Percentiles rank a stretch among this genome's conserved stretches.
phyloP scores from a whole-genome alignment of 2,888 invertebrate species.

The Mythimna lalbum region DNA sequence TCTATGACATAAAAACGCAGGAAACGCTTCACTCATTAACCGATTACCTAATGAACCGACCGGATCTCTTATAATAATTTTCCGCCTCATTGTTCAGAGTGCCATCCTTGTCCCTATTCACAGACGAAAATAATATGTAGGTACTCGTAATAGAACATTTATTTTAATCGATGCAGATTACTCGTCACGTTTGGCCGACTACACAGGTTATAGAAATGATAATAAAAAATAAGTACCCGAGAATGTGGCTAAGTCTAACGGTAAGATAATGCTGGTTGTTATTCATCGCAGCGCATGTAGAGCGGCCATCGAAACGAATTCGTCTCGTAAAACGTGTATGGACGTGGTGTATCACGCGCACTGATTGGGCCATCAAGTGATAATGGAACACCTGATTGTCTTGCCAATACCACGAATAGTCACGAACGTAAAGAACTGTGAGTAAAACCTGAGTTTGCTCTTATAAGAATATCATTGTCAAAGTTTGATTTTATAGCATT shows the following conservation, averaged over 20 bases:
- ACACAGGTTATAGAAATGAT: conserved; percentile 53
- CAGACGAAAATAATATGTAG: conserved; percentile 56
- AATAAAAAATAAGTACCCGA: conserved; percentile 60
- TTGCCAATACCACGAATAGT: conserved; percentile 10
- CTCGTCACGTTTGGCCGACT: conserved; percentile 57
- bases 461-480: neutral
- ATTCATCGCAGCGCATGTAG: conserved; percentile 70
- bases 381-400: conserved; percentile 48
- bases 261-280: conserved; percentile 72
- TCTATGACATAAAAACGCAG: conserved; percentile 43
- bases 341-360: conserved; percentile 48
- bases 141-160: conserved; percentile 53
- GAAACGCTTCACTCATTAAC: conserved; percentile 49
- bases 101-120: conserved; percentile 75
- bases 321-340: conserved; percentile 47
- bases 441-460: conserved; percentile 10
- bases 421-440: conserved; percentile 14
- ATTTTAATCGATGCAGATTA: conserved; percentile 64
- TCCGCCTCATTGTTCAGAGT: conserved; percentile 69
- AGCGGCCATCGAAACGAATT: conserved; percentile 68
- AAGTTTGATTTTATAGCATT: conserved; percentile 6
- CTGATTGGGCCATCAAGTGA: conserved; percentile 42
- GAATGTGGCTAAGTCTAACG: conserved; percentile 73
- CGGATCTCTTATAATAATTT: conserved; percentile 74
- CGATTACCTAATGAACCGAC: conserved; percentile 63